A percentile compares a stretch with the other conserved stretches of the same genome.
Evolutionary conservation across 1,140 invertebrate genomes (phyloP).

Genomic region (Magallana ariakensis): DNA sequence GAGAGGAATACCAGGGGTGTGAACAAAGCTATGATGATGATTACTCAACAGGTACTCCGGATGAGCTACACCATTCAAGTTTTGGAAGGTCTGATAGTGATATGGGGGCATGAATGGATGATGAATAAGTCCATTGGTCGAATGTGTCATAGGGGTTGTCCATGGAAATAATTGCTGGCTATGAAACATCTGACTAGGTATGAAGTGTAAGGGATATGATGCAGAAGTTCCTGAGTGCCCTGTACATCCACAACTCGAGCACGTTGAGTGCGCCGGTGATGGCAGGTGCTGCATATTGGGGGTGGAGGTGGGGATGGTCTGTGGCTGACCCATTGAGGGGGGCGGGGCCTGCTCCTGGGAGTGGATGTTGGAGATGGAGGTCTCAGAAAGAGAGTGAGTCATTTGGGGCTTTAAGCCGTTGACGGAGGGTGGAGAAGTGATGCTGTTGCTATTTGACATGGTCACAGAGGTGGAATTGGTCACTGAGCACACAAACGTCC

Average conservation of each 20-base stretch:
- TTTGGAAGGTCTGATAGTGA: conserved; percentile 30
- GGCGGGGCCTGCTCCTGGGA: not conserved
- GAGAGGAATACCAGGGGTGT: conserved; percentile 32
- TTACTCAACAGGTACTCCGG: conserved; percentile 21
- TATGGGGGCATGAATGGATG: conserved; percentile 20
- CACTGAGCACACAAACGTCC: conserved; percentile 40
- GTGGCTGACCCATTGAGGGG: not conserved
- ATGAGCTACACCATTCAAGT: conserved; percentile 41
- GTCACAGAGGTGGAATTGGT: conserved; percentile 47
- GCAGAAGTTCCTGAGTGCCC: conserved; percentile 34
- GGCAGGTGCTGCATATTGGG: conserved; percentile 41
- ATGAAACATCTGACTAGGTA: conserved; percentile 44
- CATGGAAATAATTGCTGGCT: conserved; percentile 25
- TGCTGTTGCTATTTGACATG: conserved; percentile 29
- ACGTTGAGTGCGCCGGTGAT: conserved; percentile 7
- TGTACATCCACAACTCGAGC: not conserved
- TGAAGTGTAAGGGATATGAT: conserved; percentile 13
- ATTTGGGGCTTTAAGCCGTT: conserved; percentile 40
- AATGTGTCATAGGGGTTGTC: conserved; percentile 41
- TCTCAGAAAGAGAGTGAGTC: conserved; percentile 18
- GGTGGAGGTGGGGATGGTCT: not conserved
- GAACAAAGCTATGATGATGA: conserved; percentile 41
- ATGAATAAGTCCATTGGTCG: conserved; percentile 45
- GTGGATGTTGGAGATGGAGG: not conserved
- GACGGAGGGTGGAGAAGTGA: not conserved